Percentiles rank a stretch among this genome's conserved stretches.
phyloP scores from a whole-genome alignment of 2,113 vertebrate species.

The Aldabrachelys gigantea region DNA sequence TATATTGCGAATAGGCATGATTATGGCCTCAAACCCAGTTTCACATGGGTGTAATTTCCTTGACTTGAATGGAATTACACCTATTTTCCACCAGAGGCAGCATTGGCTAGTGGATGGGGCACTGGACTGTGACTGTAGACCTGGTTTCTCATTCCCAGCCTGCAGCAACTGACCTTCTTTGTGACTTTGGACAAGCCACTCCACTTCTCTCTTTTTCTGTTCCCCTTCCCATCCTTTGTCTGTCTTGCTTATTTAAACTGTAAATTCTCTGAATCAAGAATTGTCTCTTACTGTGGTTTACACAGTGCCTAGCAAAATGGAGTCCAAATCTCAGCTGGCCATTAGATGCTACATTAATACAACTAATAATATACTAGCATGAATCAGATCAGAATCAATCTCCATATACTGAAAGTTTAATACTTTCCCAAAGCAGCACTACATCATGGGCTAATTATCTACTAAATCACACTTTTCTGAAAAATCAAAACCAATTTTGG shows the following conservation, averaged over 20 bases:
- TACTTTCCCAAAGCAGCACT: not conserved
- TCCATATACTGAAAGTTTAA: not conserved
- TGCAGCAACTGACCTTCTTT: not conserved
- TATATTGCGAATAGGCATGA: not conserved
- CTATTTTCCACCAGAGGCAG: not conserved
- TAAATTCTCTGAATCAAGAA: not conserved
- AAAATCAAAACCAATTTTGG: not conserved
- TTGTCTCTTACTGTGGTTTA: not conserved
- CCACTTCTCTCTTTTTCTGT: not conserved
- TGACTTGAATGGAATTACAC: not conserved
- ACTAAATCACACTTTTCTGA: not conserved
- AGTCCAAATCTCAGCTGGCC: not conserved
- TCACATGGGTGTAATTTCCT: not conserved
- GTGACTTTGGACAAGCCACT: not conserved
- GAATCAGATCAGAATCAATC: not conserved
- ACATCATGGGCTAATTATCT: not conserved
- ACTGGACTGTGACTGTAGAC: rapidly evolving
- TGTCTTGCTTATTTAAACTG: not conserved
- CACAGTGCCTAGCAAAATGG: not conserved
- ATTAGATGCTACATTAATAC: not conserved
- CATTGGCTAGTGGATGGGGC: not conserved
- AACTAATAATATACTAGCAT: not conserved
- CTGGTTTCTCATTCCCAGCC: not conserved
- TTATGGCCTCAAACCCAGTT: not conserved
- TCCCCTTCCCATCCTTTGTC: not conserved